Percentiles rank a stretch among this genome's conserved stretches.
These are phyloP conservation scores for Synergus laeviventris DNA, from an alignment of 2,888 invertebrate species.

Conservation along the genomic window DNA sequence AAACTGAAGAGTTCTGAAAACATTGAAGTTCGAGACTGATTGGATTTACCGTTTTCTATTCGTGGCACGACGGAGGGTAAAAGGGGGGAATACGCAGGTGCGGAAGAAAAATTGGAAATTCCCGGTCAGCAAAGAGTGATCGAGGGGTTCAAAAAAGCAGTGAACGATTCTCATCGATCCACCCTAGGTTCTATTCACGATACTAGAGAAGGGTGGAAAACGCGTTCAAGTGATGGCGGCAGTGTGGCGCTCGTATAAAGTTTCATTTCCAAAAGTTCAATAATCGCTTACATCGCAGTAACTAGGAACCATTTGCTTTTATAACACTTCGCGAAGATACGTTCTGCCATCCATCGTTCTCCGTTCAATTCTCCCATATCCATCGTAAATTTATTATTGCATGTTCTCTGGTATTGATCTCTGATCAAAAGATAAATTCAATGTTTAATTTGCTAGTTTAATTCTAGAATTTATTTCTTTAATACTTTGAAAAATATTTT, in stretches of 20 bases:
- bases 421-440: neutral
- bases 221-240: constrained; percentile 39
- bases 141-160: neutral
- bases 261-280: constrained; percentile 63
- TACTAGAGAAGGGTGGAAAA: constrained; percentile 10
- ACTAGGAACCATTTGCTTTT: constrained; percentile 55
- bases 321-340: constrained; percentile 39
- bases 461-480: neutral
- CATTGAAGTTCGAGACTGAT: constrained; percentile 11
- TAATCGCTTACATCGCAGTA: constrained; percentile 63
- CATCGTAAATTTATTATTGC: neutral
- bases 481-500: too few species aligned
- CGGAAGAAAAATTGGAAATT: constrained; percentile 25
- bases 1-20: constrained; percentile 21
- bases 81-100: constrained; percentile 8
- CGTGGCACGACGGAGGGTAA: neutral
- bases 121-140: constrained; percentile 31
- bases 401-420: neutral
- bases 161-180: constrained; percentile 22
- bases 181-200: constrained; percentile 1
- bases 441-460: neutral
- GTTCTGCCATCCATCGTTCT: neutral
- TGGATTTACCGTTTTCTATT: constrained; percentile 14
- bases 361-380: neutral
- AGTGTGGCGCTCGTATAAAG: constrained; percentile 53